Evolutionary conservation across 2,113 vertebrate genomes (phyloP).

Genomic region (Silurus meridionalis): DNA sequence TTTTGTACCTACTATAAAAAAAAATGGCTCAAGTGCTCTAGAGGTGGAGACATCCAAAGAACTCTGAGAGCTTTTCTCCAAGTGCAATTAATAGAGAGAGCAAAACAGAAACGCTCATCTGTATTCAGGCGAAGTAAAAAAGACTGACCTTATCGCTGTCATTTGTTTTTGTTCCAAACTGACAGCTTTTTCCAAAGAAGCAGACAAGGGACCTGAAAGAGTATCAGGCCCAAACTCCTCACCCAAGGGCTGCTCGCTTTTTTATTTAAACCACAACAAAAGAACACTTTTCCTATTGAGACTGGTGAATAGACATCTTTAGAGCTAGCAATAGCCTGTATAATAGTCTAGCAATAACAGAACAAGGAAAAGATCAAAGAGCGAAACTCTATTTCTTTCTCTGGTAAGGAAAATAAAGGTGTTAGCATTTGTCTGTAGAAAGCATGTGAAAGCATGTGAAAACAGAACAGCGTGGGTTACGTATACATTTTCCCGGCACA

Average conservation of each 20-base stretch:
- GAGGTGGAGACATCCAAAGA: neutral
- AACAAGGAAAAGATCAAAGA: slow-evolving; percentile 24
- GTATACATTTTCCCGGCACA: neutral
- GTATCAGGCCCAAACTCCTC: slow-evolving; percentile 60
- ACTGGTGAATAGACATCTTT: slow-evolving; percentile 2
- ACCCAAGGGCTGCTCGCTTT: slow-evolving; percentile 42
- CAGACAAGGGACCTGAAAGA: slow-evolving; percentile 45
- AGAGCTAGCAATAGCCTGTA: neutral
- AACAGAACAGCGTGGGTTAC: neutral
- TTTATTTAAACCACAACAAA: slow-evolving; percentile 16
- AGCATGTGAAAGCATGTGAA: slow-evolving; percentile 1
- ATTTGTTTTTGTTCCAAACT: neutral
- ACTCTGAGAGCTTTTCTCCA: neutral
- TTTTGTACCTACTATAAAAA: neutral
- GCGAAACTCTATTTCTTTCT: neutral
- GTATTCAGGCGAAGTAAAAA: neutral
- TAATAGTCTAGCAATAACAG: slow-evolving; percentile 11
- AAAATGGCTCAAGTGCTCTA: neutral
- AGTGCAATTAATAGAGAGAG: neutral
- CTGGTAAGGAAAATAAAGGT: neutral
- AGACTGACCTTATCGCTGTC: slow-evolving; percentile 9
- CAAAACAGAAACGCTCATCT: neutral
- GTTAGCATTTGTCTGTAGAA: neutral
- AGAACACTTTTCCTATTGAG: slow-evolving; percentile 7
- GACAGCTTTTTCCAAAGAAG: neutral